Evolutionary conservation across 2,888 invertebrate species (phyloP).

Genomic region (Drosophila ezoana): DNA sequence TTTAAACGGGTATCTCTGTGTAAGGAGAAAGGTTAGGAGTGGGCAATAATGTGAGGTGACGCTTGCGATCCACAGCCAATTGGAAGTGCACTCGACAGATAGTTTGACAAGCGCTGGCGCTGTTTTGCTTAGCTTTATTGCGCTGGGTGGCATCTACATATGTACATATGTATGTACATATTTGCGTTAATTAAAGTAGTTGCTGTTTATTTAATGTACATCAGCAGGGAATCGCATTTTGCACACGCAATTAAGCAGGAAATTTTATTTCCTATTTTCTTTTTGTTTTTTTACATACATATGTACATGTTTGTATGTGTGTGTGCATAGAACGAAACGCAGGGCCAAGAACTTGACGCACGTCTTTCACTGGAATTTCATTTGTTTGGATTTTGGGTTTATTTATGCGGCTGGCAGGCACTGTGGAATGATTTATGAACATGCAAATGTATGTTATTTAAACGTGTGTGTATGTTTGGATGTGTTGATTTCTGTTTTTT

Average conservation of each 20-base stretch:
- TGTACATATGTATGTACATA: not conserved
- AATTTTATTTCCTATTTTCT: constrained; percentile 9
- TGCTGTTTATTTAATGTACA: constrained; percentile 25
- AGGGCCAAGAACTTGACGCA: constrained; percentile 50
- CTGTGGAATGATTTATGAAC: constrained; percentile 63
- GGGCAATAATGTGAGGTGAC: not conserved
- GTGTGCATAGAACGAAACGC: constrained; percentile 19
- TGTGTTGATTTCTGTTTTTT: constrained; percentile 9
- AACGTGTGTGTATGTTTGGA: constrained; percentile 5
- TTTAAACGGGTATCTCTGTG: not conserved
- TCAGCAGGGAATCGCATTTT: constrained; percentile 26
- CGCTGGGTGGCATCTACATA: constrained; percentile 1
- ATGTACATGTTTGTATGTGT: not conserved
- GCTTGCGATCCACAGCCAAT: constrained; percentile 1
- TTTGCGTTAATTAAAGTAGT: constrained; percentile 16
- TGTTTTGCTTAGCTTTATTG: not conserved
- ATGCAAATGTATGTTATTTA: constrained; percentile 26
- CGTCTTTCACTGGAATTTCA: constrained; percentile 53
- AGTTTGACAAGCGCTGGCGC: constrained; percentile 18
- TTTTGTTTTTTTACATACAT: not conserved
- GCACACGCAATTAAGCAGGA: constrained; percentile 49
- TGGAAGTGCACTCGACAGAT: constrained; percentile 12
- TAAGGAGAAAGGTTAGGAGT: not conserved
- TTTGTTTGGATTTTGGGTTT: constrained; percentile 65
- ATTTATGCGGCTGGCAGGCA: constrained; percentile 50